Base-by-base conservation (phyloP, 2,888 invertebrate species). In the Xestia sexstrigata region DNA sequence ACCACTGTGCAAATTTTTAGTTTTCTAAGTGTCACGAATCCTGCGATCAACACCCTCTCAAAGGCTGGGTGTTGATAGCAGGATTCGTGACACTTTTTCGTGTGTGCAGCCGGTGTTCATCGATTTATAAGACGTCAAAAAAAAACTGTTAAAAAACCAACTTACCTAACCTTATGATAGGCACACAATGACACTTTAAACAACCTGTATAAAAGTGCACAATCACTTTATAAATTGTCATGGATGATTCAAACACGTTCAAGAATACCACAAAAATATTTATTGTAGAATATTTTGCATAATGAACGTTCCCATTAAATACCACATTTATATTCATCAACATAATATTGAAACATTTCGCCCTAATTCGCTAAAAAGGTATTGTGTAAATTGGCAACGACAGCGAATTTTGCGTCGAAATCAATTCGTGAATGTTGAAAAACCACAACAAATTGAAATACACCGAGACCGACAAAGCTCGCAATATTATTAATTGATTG, bases 381-480 rank as follows among this genome's bases (percentile, higher is more conserved):
- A 85, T 83, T 85, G 77, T 81, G 86, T 79, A 78, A 87, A 88
- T 83, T 81, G 86, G 52, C 78, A 81, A 66, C 74, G 81, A 83
- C 88, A 74, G 74, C 70, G 76, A 74, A 86, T 80, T 88, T 82
- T 65, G 80, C 86, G 72, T 84, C 76, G 83, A 81, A 86, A 87
- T 87, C 90, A 87, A 89, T 91, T 88, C 83, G 79, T 65, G 87
- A 74, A 84, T 83, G 84, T 86, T 88, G 86, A 86, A 87, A 81
- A 91, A 90, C 90, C 90, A 84, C 90, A 90, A 84, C 88, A 87
- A 89, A 91, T 88, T 89, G 89, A 87, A 88, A 90, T 87, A 86
- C 60, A 87, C 85, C 86, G 84, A 87, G 70, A 79, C 79, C 84
- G 70, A 86, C 86, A 85, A 85, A 79, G 82, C 78, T 86, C 73